A percentile compares a stretch with the other conserved stretches of the same genome.
These are phyloP conservation scores for Rhynchonycteris naso DNA, from an alignment of 2,797 vertebrate species.

Conservation along the genomic window DNA sequence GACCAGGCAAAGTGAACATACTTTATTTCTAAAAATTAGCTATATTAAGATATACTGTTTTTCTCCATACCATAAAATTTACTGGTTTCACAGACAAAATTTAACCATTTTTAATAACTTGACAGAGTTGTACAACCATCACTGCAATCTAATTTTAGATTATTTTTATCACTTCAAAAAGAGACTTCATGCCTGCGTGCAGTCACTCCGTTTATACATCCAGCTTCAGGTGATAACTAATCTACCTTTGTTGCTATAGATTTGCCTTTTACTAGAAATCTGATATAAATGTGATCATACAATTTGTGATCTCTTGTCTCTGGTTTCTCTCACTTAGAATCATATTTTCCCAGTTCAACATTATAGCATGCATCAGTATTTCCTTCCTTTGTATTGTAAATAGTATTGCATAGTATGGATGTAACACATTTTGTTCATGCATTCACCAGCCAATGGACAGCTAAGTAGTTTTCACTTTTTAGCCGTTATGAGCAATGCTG, in stretches of 20 bases:
- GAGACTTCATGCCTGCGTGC: not conserved
- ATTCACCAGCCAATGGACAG: not conserved
- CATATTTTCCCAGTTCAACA: not conserved
- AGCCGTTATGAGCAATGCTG: not conserved
- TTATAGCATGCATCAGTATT: not conserved
- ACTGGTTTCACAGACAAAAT: not conserved
- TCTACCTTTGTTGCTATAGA: not conserved
- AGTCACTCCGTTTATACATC: not conserved
- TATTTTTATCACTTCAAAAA: not conserved
- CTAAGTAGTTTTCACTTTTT: not conserved
- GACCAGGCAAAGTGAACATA: not conserved
- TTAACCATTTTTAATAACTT: constrained; percentile 19
- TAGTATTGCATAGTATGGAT: not conserved
- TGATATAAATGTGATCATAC: not conserved
- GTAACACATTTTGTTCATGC: not conserved
- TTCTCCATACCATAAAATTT: not conserved
- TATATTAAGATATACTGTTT: not conserved
- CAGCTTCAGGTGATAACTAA: not conserved
- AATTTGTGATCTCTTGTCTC: not conserved
- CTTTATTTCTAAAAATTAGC: not conserved
- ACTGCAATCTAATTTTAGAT: constrained; percentile 18
- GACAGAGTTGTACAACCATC: not conserved
- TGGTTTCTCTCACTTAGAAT: not conserved
- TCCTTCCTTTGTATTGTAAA: not conserved
- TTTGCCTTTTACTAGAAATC: not conserved